Base-by-base conservation (phyloP, 2,888 invertebrate genomes). In the Dryocosmus kuriphilus region DNA sequence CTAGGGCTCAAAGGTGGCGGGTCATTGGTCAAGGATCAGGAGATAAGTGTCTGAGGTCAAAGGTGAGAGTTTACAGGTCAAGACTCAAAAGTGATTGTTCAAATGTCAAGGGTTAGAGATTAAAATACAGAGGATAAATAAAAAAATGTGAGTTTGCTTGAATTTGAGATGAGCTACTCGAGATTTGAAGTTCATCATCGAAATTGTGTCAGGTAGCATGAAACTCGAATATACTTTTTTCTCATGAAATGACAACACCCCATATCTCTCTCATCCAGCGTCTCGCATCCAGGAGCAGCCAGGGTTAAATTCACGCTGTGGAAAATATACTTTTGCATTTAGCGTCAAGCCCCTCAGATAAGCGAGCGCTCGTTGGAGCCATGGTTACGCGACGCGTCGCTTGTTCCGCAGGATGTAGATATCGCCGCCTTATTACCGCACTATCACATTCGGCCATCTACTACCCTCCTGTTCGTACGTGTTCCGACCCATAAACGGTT, bases 391-490 rank as follows among this genome's bases (percentile, higher is more conserved):
- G 78, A 78, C 75, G 75, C 71, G 78, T 75, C 61, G 67, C 78
- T 74, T 74, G 77, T 77, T 78, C 65, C 75, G 55, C 63, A 77
- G 74, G 57, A 77, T 24, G 77, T 65, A 63, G 75, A 75, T 74
- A 77, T 62, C 41, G 61, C 51, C 78, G 75, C 71, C 78, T 71
- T 78, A 78, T 78, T 78, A 78, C 78, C 75, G n/a, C n/a, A 71
- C 61, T 61, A 75, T 74, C 75, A 71, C 75, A 75, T 62, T 67
- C 30, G 22, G 35, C 62, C 75, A 78, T 78, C 78, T 62, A n/a
- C 11, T 24, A 62, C 16, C 14, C 27, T 27, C 16, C 41, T 41
- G 16, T 14, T 38, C 24, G 73, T 63, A 74, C 77, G 77, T 77
- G 74, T 63, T 16, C n/a, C 24, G 38, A 38, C 32, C 32, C 27